Conservation (phyloP, 1,140 invertebrate genomes). For the Sycophaga agraensis region DNA sequence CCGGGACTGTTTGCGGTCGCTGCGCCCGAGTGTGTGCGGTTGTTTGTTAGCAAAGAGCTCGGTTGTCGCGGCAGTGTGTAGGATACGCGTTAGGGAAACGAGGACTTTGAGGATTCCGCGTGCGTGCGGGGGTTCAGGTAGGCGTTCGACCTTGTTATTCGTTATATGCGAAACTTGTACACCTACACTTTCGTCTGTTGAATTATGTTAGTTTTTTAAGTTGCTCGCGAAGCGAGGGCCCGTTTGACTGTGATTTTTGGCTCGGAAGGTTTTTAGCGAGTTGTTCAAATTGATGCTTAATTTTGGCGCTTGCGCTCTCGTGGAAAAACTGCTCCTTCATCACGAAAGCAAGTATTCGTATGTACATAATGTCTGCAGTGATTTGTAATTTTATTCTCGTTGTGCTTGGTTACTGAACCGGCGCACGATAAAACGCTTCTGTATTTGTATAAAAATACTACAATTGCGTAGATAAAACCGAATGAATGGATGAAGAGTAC, state of each 20-base stretch:
- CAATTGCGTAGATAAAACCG: neutral
- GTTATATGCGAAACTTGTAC: neutral
- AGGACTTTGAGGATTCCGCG: neutral
- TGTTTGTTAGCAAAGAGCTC: no score
- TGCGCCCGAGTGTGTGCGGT: no score
- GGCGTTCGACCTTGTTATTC: neutral
- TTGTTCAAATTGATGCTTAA: neutral
- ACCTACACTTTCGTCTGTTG: neutral
- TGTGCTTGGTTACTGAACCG: neutral
- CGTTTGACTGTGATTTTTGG: slow-evolving; percentile 5
- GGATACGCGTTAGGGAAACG: neutral
- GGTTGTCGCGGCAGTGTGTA: neutral
- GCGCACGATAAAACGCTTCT: slow-evolving; percentile 3
- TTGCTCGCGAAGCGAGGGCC: no score
- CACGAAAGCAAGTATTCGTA: neutral
- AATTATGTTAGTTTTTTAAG: neutral
- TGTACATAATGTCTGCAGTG: slow-evolving; percentile 1
- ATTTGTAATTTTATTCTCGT: slow-evolving; percentile 9
- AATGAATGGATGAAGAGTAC: neutral
- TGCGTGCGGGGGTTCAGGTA: neutral
- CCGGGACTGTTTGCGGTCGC: no score
- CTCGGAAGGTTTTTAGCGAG: neutral
- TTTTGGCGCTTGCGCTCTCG: neutral
- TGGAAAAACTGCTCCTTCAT: neutral
- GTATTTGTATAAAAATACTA: slow-evolving; percentile 7